Evolutionary conservation across 2,113 vertebrate genomes (phyloP).

Genomic region (Carassius auratus): DNA sequence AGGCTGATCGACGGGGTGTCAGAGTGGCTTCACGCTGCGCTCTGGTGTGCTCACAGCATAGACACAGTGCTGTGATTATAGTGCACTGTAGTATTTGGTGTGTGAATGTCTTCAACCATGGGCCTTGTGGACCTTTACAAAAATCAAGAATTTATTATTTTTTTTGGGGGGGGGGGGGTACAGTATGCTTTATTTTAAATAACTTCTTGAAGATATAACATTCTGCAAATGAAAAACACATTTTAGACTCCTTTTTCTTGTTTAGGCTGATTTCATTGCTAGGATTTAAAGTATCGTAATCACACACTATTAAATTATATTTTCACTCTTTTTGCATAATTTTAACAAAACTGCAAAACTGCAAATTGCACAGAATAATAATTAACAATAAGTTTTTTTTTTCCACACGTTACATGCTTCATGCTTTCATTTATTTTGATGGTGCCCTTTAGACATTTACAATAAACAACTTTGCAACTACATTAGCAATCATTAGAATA

Average conservation of each 20-base stretch:
- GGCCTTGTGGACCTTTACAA: background rate
- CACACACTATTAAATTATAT: background rate
- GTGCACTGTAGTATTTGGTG: background rate
- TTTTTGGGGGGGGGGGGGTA: no score
- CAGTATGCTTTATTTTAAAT: background rate
- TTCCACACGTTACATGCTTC: background rate
- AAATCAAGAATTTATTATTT: background rate
- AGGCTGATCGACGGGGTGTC: slow-evolving; percentile 60
- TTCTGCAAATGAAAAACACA: no score
- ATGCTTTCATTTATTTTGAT: background rate
- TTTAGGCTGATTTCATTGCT: background rate
- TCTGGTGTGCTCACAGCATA: background rate
- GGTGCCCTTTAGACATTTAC: no score
- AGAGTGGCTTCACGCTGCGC: slow-evolving; percentile 41
- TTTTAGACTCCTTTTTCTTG: background rate
- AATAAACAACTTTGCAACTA: no score
- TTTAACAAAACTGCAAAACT: background rate
- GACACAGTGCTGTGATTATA: background rate
- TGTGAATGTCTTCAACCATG: slow-evolving; percentile 26
- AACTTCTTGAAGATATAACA: background rate
- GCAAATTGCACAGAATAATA: background rate
- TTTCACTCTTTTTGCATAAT: background rate
- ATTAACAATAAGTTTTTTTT: background rate
- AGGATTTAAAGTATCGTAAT: background rate
- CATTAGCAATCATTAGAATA: no score